Percentiles rank a stretch among this genome's conserved stretches.
phyloP scores from a whole-genome alignment of 2,797 vertebrate genomes.

The Hephaestus fuliginosus region DNA sequence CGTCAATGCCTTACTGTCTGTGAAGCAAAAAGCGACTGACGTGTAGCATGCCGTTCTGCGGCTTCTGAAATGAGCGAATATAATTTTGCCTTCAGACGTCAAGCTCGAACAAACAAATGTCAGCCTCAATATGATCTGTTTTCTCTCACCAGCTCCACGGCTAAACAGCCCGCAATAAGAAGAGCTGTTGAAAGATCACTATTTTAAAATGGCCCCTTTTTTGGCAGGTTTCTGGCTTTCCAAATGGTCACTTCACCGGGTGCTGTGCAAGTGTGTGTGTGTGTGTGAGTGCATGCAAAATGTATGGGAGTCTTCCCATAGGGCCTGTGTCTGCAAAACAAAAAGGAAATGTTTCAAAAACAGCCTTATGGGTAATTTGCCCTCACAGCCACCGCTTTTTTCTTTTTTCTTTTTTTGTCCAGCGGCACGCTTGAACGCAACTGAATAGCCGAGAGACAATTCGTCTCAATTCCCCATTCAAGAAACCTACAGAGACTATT shows the following conservation, averaged over 20 bases:
- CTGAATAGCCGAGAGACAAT: conserved; percentile 83
- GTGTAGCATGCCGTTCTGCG: conserved; percentile 50
- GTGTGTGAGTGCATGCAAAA: conserved; percentile 16
- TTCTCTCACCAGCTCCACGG: conserved; percentile 52
- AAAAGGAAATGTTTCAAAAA: conserved; percentile 79
- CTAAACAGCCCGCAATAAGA: conserved; percentile 43
- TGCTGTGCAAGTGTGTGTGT: conserved; percentile 36
- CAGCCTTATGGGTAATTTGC: conserved; percentile 72
- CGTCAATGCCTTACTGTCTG: conserved; percentile 71
- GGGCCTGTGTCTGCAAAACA: conserved; percentile 59
- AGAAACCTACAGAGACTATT: conserved; percentile 81
- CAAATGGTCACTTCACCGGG: conserved; percentile 40
- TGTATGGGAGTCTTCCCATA: conserved; percentile 45
- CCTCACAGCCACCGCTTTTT: conserved; percentile 73
- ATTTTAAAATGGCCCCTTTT: conserved; percentile 53
- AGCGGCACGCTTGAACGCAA: conserved; percentile 81
- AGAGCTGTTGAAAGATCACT: conserved; percentile 58
- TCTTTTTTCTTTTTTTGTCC: conserved; percentile 68
- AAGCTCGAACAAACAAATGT: conserved; percentile 69
- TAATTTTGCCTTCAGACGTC: conserved; percentile 64
- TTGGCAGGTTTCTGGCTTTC: conserved; percentile 50
- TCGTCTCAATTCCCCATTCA: conserved; percentile 83
- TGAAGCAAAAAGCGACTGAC: conserved; percentile 37
- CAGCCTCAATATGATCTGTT: conserved; percentile 67
- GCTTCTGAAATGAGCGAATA: conserved; percentile 58